Evolutionary conservation across 2,113 vertebrate genomes (phyloP), one percentile per base, ranked within the genome.

Genomic region (Scomber scombrus): DNA sequence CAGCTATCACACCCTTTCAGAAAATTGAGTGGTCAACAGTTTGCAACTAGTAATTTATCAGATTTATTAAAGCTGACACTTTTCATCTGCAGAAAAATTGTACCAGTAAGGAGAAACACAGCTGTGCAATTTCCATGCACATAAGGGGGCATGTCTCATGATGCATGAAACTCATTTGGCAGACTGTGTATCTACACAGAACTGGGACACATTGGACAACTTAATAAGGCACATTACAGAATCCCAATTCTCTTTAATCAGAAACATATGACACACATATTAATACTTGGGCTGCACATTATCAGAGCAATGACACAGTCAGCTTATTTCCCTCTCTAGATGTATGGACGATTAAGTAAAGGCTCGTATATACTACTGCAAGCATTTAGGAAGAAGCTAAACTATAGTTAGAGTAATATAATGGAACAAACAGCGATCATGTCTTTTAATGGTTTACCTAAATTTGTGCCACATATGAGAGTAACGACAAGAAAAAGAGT

Each of bases 11-110:
- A 45, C 2, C 18, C 71, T 64, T 71, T 89, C 81, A 85, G 72
- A 74, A 90, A 85, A 87, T 5, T 75, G 73, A 87, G 66, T 84
- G 80, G 80, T 91, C 88, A 88, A 90, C 91, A 91, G 66, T 89
- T 88, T 88, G 71, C 80, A 71, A 51, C 65, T 77, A 63, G 85
- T 90, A 80, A 91, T 91, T 91, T 80, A 91, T 91, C 82, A 86
- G 86, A 83, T 88, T 85, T 87, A 90, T 86, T 86, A 87, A 73
- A 66, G 77, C 77, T 50, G 85, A 77, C 84, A 88, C 55, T 84
- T 26, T 26, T 81, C 71, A 78, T 71, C 78, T 69, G 75, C 72
- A 81, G 67, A 79, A 63, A 91, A 84, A 79, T 11, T 83, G 85
- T 87, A 71, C 34, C 5, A 54, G 81, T 91, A 67, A 87, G 88